phyloP scores from a whole-genome alignment of 1,140 invertebrate genomes.

The Cepaea nemoralis region DNA sequence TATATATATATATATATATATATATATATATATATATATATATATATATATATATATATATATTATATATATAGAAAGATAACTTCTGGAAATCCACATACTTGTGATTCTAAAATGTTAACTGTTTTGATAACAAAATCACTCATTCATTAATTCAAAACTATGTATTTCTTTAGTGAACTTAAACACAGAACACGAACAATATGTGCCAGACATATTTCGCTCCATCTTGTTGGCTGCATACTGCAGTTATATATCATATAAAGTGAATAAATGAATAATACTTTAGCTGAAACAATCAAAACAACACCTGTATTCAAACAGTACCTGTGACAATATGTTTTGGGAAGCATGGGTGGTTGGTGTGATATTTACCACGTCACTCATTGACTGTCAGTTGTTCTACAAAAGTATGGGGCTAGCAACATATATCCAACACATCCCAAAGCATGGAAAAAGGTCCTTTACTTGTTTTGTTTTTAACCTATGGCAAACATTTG shows the following conservation, averaged over 20 bases:
- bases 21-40: neutral
- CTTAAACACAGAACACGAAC: neutral
- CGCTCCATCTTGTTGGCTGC: too few species aligned
- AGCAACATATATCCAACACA: too few species aligned
- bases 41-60: neutral
- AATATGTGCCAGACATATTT: neutral
- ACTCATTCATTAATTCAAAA: too few species aligned
- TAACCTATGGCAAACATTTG: neutral
- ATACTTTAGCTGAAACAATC: neutral
- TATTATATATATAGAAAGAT: neutral
- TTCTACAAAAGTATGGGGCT: too few species aligned
- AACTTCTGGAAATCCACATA: neutral
- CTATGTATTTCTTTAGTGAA: too few species aligned
- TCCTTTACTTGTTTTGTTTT: too few species aligned
- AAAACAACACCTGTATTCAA: neutral
- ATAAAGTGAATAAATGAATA: too few species aligned
- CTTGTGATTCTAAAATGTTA: neutral
- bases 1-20: constrained; percentile 12
- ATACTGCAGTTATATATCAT: too few species aligned
- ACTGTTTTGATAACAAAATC: neutral
- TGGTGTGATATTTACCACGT: too few species aligned
- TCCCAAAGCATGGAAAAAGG: too few species aligned
- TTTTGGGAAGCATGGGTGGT: too few species aligned
- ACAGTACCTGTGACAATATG: neutral
- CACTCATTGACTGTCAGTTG: too few species aligned